Percentiles rank a stretch among this genome's conserved stretches.
Conservation (phyloP, 1,140 invertebrate species). For the Xylocopa sonorina region DNA sequence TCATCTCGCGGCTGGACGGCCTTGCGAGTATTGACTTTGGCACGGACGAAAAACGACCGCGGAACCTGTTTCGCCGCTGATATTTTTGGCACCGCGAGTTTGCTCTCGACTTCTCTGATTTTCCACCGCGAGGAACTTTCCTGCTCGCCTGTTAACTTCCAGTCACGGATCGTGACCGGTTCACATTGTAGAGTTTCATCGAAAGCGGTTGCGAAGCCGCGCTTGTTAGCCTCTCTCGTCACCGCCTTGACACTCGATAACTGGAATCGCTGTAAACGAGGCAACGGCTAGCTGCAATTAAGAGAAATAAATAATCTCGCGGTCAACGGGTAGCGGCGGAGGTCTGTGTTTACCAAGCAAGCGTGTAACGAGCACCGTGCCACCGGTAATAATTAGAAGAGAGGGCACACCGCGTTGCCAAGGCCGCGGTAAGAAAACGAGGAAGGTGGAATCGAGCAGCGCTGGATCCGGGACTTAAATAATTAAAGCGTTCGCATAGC, state of each 20-base stretch:
- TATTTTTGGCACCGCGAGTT: conserved; percentile 26
- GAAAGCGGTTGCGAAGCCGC: too few species aligned
- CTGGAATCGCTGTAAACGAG: neutral
- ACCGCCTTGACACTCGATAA: neutral
- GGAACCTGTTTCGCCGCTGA: conserved; percentile 42
- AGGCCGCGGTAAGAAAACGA: conserved; percentile 53
- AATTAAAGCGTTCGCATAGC: conserved; percentile 65
- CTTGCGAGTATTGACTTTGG: conserved; percentile 55
- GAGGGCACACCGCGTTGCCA: conserved; percentile 43
- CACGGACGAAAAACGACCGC: conserved; percentile 44
- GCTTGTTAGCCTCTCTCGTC: too few species aligned
- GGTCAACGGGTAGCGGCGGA: conserved; percentile 24
- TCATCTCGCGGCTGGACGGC: conserved; percentile 35
- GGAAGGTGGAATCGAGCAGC: conserved; percentile 60
- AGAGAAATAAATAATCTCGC: conserved; percentile 52
- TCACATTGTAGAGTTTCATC: too few species aligned
- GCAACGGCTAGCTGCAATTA: conserved; percentile 39
- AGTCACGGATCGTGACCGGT: too few species aligned
- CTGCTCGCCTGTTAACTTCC: too few species aligned
- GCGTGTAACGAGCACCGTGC: conserved; percentile 50
- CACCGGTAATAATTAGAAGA: conserved; percentile 61
- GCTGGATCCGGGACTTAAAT: conserved; percentile 68
- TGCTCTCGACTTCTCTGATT: neutral
- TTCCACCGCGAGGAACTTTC: too few species aligned
- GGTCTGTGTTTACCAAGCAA: conserved; percentile 29